A percentile compares a stretch with the other conserved stretches of the same genome.
These are phyloP conservation scores for Anolis carolinensis DNA, from an alignment of 2,113 vertebrate genomes.

Conservation along the genomic window DNA sequence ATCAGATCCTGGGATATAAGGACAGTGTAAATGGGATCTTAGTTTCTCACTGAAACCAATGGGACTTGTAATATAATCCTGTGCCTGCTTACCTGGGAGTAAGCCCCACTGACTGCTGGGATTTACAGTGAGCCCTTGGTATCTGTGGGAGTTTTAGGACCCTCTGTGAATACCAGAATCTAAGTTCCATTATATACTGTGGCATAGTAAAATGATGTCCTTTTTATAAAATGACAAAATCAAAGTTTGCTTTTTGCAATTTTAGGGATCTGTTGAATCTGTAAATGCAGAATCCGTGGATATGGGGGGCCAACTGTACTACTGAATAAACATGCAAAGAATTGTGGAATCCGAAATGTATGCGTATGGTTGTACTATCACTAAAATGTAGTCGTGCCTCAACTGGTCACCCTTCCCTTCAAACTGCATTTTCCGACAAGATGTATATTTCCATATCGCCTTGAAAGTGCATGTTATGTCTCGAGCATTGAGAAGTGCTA, in stretches of 20 bases:
- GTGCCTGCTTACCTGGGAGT: not conserved
- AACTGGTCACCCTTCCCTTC: not conserved
- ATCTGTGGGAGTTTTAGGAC: no score
- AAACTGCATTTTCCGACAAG: not conserved
- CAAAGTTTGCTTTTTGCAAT: no score
- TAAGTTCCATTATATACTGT: no score
- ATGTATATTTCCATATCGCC: not conserved
- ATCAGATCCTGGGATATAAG: no score
- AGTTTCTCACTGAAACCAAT: not conserved
- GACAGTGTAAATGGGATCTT: not conserved
- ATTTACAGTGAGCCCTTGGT: no score
- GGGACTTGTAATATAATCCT: not conserved
- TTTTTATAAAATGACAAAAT: no score
- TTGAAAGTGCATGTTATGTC: not conserved
- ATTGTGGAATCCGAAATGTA: not conserved
- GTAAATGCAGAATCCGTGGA: no score
- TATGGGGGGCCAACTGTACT: no score
- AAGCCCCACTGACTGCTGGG: not conserved
- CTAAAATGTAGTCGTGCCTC: not conserved
- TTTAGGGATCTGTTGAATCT: no score
- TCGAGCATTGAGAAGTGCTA: not conserved
- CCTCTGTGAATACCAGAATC: no score
- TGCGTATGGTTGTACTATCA: not conserved
- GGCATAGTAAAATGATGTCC: no score
- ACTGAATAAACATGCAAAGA: not conserved